Base-by-base conservation (phyloP, 2,888 invertebrate species). In the Physocephala rufipes region DNA sequence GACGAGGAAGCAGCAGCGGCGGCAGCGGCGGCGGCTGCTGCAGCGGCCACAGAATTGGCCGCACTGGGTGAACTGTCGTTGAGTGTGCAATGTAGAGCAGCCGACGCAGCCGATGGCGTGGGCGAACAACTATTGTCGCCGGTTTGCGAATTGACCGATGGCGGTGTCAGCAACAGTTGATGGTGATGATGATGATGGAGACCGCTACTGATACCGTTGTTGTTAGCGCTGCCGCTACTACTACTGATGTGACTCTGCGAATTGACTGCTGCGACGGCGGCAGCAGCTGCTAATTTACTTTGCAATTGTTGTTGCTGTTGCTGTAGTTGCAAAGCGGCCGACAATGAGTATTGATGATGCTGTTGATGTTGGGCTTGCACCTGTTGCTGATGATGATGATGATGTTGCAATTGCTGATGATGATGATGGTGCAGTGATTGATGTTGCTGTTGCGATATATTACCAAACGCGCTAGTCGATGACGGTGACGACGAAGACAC, bases 41-140 rank as follows among this genome's bases (percentile, higher is more conserved):
- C 78, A 73, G 79, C 80, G 87, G 82, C 89, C 80, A 89, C 88
- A 79, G 90, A 87, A 87, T 89, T 90, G 86, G 89, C 88, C 84
- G 89, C 89, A 65, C 78, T 87, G 86, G 90, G 82, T 83, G 90
- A 84, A 70, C 75, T 77, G 74, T 81, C 80, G 80, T 79, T 81
- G 67, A 79, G 76, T 73, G 79, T 79, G 75, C 81, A 80, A 74
- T 81, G 81, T 75, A 81, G 75, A 19, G 58, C 58, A 16, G 58
- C 58, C 12, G 77, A 76, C 66, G 82, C 77, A 67, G 84, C 82
- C 73, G 84, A 83, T 30, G 80, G 84, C 26, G 83, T 81, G 19
- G 84, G 83, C 69, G 82, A 79, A 49, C 83, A 79, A 77, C 82
- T 82, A 78, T 82, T 80, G 72, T 83, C 80, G 62, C 84, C 80